Base-by-base conservation (phyloP, 2,113 vertebrate genomes). In the Marmota flaviventris region DNA sequence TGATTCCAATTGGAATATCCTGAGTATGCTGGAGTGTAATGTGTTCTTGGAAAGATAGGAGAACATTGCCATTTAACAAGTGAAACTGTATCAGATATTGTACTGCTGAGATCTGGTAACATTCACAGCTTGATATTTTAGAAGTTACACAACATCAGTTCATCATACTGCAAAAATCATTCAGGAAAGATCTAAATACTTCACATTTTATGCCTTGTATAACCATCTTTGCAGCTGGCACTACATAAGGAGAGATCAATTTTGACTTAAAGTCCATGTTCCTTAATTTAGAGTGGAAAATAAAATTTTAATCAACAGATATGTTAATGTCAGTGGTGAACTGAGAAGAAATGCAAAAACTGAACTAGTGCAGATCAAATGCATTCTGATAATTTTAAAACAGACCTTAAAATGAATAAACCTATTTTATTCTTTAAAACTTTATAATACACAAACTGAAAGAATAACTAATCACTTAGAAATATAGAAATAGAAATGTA, bases 101-200 rank as follows among this genome's bases (percentile, higher is more conserved):
- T 83, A 87, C 37, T 45, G 96, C 65, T 97, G 37, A 17, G 34
- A 86, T 56, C 69, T 58, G 97, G 37, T 91, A 94, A 89, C 22
- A 75, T 17, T 58, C 45, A 87, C 78, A 97, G 79, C 27, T 88
- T 96, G 37, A 85, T 95, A 82, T 92, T 97, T 98, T 92, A 92
- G 78, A 97, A 94, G 24, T 69, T 94, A 9, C 14, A 91, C 11
- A 97, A 93, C 69, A 94, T 89, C 9, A n/a, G 45, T 94, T 95
- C 13, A 95, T 94, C 39, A 48, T 63, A 14, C n/a, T 91, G 78
- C 85, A 93, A 5, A 3, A 96, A 45, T n/a, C 79, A 34, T 70
- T 96, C 20, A 89, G 70, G n/a, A 94, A 67, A 97, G 14, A 0
- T 82, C 75, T 92, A 97, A 96, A 82, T 86, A 39, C 9, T 63